phyloP scores from a whole-genome alignment of 2,888 invertebrate genomes.

The Rhagonycha lutea region DNA sequence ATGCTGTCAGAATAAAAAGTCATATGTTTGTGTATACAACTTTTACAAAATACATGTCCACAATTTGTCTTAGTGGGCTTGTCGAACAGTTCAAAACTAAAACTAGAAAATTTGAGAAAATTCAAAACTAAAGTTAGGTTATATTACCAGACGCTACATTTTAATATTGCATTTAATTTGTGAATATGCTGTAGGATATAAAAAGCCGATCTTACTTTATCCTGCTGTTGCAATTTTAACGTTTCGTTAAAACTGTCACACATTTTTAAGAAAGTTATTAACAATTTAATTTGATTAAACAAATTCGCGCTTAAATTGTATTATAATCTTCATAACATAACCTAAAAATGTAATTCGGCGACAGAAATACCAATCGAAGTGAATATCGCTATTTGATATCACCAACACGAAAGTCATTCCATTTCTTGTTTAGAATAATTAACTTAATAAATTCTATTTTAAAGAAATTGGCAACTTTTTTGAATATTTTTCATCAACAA shows the following conservation, averaged over 20 bases:
- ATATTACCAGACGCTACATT: conserved; percentile 34
- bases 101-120: conserved; percentile 2
- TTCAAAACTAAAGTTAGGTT: background rate
- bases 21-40: conserved; percentile 26
- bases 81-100: conserved; percentile 31
- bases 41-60: conserved; percentile 31
- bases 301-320: background rate
- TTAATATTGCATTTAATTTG: conserved; percentile 19
- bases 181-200: background rate
- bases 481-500: background rate
- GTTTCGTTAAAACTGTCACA: background rate
- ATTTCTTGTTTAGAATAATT: background rate
- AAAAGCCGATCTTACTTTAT: background rate
- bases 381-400: no score
- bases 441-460: background rate
- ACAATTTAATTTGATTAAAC: background rate
- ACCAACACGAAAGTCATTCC: background rate
- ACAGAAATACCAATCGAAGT: background rate
- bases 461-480: background rate
- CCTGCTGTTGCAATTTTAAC: background rate
- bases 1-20: background rate
- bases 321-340: background rate
- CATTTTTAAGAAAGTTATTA: background rate
- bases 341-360: background rate
- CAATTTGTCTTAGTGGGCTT: conserved; percentile 27